Evolutionary conservation across 2,888 invertebrate species (phyloP).

Genomic region (Incurvaria masculella): DNA sequence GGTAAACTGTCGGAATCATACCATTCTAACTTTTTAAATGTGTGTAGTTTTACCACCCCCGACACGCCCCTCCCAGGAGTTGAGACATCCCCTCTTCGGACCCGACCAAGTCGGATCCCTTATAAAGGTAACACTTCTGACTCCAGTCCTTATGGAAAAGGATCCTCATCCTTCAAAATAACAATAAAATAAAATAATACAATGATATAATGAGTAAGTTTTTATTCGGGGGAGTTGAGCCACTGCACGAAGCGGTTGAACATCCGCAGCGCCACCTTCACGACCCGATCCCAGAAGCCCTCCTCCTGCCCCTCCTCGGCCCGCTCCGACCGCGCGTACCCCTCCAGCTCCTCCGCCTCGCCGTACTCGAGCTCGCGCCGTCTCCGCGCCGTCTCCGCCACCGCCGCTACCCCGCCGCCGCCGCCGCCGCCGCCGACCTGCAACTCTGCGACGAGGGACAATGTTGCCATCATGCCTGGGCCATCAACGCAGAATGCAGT

Average conservation of each 20-base stretch:
- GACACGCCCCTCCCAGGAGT: no score
- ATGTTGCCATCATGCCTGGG: no score
- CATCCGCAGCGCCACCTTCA: constrained; percentile 42
- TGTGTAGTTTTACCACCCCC: no score
- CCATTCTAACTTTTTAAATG: no score
- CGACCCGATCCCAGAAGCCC: constrained; percentile 45
- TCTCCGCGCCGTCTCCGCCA: constrained; percentile 28
- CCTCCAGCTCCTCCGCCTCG: constrained; percentile 28
- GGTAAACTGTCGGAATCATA: no score
- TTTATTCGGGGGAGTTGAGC: constrained; percentile 31
- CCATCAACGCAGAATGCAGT: no score
- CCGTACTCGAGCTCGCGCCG: constrained; percentile 40
- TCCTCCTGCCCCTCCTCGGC: constrained; percentile 36
- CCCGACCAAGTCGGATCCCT: no score
- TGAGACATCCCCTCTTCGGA: no score
- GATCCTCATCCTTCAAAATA: no score
- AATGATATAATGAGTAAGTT: constrained; percentile 5
- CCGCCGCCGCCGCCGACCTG: background rate
- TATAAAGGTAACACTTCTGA: no score
- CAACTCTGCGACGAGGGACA: background rate
- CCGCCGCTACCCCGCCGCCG: constrained; percentile 19
- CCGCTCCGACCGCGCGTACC: constrained; percentile 25
- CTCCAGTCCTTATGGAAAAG: no score
- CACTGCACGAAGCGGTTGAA: constrained; percentile 45
- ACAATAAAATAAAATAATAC: background rate